These are phyloP conservation scores for Tricholauxania praeusta DNA, from an alignment of 2,888 invertebrate species.

Conservation along the genomic window DNA sequence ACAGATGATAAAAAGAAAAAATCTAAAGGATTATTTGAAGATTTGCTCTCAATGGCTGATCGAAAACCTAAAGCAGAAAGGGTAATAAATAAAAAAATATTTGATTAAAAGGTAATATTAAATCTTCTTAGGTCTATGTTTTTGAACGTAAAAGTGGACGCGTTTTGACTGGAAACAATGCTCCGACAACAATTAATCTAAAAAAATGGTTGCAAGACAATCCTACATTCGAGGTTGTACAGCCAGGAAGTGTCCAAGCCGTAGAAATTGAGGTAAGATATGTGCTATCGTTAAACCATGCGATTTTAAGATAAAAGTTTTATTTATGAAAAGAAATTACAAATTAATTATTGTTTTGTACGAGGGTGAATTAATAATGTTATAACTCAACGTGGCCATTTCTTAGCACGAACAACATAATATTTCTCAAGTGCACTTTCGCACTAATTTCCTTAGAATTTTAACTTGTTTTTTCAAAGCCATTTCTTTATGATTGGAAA, in stretches of 20 bases:
- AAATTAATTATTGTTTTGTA: no score
- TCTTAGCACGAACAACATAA: no score
- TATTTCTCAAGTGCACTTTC: no score
- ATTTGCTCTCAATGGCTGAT: constrained; percentile 61
- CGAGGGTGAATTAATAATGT: no score
- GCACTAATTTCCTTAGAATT: no score
- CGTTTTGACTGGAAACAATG: constrained; percentile 80
- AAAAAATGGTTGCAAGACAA: constrained; percentile 88
- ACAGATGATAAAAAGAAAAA: constrained; percentile 62
- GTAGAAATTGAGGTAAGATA: constrained; percentile 58
- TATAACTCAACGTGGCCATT: no score
- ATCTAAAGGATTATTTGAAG: constrained; percentile 65
- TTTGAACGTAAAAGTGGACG: constrained; percentile 85
- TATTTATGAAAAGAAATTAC: no score
- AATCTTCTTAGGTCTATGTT: constrained; percentile 74
- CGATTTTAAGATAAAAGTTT: no score
- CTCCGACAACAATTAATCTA: constrained; percentile 84
- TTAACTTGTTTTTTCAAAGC: no score
- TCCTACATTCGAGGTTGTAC: constrained; percentile 88
- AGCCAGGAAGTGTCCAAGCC: constrained; percentile 72
- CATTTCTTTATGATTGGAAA: no score
- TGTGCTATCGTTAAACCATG: neutral
- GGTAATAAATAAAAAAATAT: constrained; percentile 48
- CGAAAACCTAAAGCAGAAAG: constrained; percentile 63
- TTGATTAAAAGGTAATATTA: constrained; percentile 5